A percentile compares a stretch with the other conserved stretches of the same genome.
These are phyloP conservation scores for Sylvilagus floridanus DNA, from an alignment of 2,797 vertebrate genomes.

Conservation along the genomic window DNA sequence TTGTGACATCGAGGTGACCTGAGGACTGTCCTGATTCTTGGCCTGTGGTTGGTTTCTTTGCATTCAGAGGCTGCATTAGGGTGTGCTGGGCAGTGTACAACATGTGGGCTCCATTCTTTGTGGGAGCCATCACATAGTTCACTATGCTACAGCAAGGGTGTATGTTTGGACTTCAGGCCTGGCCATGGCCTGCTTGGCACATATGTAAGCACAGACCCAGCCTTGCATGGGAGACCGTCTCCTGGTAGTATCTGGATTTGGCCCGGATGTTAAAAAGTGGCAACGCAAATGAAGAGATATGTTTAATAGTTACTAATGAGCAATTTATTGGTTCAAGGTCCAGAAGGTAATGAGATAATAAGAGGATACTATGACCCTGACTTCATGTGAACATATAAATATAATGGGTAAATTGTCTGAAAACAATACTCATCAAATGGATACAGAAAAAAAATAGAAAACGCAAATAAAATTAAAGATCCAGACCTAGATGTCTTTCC, in stretches of 20 bases:
- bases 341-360: conserved; percentile 23
- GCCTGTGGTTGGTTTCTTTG: neutral
- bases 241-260: neutral
- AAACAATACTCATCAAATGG: conserved; percentile 9
- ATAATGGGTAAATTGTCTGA: conserved; percentile 19
- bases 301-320: neutral
- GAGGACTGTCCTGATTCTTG: neutral
- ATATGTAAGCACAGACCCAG: neutral
- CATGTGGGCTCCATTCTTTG: neutral
- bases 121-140: neutral
- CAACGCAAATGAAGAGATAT: neutral
- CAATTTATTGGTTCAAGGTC: neutral
- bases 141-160: neutral
- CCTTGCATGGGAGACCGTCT: neutral
- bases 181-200: neutral
- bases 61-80: neutral
- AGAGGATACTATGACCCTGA: neutral
- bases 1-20: neutral
- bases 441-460: conserved; percentile 11
- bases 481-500: neutral
- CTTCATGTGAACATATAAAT: conserved; percentile 28
- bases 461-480: conserved; percentile 50
- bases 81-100: neutral
- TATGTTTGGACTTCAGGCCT: neutral
- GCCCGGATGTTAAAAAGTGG: neutral